These are phyloP conservation scores for Brienomyrus brachyistius DNA, from an alignment of 2,113 vertebrate genomes.

Conservation along the genomic window DNA sequence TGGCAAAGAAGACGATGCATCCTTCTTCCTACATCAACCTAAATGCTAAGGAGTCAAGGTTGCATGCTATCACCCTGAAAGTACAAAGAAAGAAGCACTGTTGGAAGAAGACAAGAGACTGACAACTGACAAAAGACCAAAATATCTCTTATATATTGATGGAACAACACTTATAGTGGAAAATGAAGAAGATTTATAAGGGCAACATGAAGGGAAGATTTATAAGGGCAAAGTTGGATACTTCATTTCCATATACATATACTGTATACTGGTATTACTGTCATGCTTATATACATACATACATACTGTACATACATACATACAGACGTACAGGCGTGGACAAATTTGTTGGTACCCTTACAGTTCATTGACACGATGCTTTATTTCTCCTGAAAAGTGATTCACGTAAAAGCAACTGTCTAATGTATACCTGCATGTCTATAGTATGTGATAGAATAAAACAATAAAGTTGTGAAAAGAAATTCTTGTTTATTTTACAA, in stretches of 20 bases:
- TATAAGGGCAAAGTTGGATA: neutral
- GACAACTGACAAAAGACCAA: neutral
- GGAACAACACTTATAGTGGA: neutral
- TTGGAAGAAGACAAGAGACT: neutral
- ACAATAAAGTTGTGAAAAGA: no score
- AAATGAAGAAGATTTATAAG: neutral
- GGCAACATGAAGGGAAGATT: no score
- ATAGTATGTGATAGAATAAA: no score
- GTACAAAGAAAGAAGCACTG: neutral
- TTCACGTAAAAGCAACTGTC: no score
- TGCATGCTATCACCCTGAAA: neutral
- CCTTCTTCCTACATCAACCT: neutral
- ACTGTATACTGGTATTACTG: neutral
- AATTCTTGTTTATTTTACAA: no score
- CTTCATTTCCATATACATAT: neutral
- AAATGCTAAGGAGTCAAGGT: neutral
- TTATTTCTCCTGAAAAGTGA: no score
- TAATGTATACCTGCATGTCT: no score
- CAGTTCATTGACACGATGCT: no score
- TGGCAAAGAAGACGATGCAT: neutral
- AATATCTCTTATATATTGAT: neutral
- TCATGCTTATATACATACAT: neutral
- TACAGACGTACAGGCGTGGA: no score
- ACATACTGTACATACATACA: neutral
- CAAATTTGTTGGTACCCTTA: no score